Evolutionary conservation across 1,140 invertebrate species (phyloP), one percentile per base, ranked within the genome.

Genomic region (Zaprionus taronus): DNA sequence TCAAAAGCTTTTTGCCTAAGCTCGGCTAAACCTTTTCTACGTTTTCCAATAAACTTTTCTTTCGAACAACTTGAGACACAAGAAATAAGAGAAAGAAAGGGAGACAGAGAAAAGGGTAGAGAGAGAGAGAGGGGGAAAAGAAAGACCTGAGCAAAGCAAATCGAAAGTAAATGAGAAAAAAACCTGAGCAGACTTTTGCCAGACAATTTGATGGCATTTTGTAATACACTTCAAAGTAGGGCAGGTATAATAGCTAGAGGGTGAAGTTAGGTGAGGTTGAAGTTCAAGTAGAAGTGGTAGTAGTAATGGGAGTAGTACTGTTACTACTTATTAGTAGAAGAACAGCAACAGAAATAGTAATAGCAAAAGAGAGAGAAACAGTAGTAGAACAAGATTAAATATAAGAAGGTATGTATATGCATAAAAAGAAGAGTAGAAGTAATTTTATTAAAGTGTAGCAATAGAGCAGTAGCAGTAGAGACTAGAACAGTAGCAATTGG

Each of bases 131-230:
- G 31, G 0, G 4, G 28, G 28, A 31, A 7, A 7, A 2, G n/a
- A 17, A 11, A 47, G 7, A n/a, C 2, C 41, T 17, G 31, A 38
- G 24, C 71, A 72, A 81, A 79, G 24, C 41, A 47, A 17, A 47
- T 86, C 80, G 75, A 64, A 61, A 57, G 66, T 87, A 87, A 62
- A 72, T 64, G 53, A 51, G 65, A 70, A 55, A 47, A 26, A 57
- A 70, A 71, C 60, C 68, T 69, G 44, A 44, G 53, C 51, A 76
- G 62, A 69, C 67, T 79, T 71, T 24, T 71, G 85, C 82, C 82
- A 81, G 79, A 74, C 81, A 84, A 84, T 81, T 87, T 87, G 78
- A 76, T 77, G 74, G 62, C 86, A 75, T 72, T 72, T 80, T 77
- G 62, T 44, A 17, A 60, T 60, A 53, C 72, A 28, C 58, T 75